A percentile compares a stretch with the other conserved stretches of the same genome.
These are phyloP conservation scores for Oriolus oriolus DNA, from an alignment of 2,113 vertebrate genomes.

Conservation along the genomic window DNA sequence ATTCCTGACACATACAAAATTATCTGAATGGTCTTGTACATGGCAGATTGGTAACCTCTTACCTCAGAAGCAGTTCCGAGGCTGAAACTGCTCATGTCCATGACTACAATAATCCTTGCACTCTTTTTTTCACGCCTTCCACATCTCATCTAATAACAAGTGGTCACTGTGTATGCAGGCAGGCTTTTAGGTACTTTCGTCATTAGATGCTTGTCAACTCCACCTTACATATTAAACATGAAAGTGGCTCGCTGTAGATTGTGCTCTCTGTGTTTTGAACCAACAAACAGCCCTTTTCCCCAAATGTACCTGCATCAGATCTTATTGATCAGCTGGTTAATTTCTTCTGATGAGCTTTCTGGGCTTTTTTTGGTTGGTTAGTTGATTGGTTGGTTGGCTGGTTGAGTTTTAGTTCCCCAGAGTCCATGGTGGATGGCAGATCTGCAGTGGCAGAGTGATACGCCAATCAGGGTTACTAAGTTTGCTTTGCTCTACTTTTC, in stretches of 20 bases:
- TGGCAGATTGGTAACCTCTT: background rate
- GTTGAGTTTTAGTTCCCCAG: background rate
- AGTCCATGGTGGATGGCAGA: background rate
- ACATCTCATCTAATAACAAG: background rate
- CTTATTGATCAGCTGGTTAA: background rate
- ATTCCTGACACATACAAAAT: background rate
- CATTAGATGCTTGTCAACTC: background rate
- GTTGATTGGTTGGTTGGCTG: background rate
- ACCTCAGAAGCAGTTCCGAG: background rate
- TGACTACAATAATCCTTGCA: background rate
- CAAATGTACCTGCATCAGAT: background rate
- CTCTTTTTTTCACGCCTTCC: background rate
- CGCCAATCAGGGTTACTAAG: background rate
- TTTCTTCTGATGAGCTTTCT: background rate
- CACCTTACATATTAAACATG: background rate
- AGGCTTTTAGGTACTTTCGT: background rate
- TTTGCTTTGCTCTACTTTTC: background rate
- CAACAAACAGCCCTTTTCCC: background rate
- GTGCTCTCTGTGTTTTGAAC: background rate
- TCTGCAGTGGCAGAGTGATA: background rate
- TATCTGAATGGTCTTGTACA: background rate
- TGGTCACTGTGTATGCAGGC: rapidly evolving
- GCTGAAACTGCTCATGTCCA: background rate
- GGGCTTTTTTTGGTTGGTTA: background rate
- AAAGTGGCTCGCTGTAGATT: background rate